Evolutionary conservation across 2,888 invertebrate genomes (phyloP).

Genomic region (Stramonita haemastoma): DNA sequence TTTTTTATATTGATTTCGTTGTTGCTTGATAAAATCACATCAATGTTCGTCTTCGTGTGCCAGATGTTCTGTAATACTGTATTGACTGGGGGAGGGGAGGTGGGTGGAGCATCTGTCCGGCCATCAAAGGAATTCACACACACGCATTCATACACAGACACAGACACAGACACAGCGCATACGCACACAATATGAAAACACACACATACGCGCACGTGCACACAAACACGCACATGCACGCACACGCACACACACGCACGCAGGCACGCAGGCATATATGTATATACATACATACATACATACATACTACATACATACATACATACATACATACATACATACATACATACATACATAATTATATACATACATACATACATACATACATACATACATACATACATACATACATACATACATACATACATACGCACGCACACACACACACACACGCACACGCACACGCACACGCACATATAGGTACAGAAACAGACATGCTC

Average conservation of each 20-base stretch:
- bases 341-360: no score
- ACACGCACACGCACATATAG: background rate
- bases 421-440: background rate
- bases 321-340: no score
- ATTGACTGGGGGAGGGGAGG: background rate
- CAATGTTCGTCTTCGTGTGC: no score
- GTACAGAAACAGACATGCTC: background rate
- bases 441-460: background rate
- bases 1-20: no score
- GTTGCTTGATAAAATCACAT: no score
- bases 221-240: background rate
- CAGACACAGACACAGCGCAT: no score
- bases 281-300: background rate
- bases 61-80: background rate
- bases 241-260: background rate
- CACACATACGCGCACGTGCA: background rate
- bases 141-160: no score
- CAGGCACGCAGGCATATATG: background rate
- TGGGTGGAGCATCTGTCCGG: background rate
- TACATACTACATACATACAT: no score
- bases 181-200: no score
- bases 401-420: background rate
- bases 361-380: background rate
- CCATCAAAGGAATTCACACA: no score
- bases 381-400: background rate